A percentile compares a stretch with the other conserved stretches of the same genome.
These are phyloP conservation scores for Andinoacara biseriatus DNA, from an alignment of 2,113 vertebrate species.

Conservation along the genomic window DNA sequence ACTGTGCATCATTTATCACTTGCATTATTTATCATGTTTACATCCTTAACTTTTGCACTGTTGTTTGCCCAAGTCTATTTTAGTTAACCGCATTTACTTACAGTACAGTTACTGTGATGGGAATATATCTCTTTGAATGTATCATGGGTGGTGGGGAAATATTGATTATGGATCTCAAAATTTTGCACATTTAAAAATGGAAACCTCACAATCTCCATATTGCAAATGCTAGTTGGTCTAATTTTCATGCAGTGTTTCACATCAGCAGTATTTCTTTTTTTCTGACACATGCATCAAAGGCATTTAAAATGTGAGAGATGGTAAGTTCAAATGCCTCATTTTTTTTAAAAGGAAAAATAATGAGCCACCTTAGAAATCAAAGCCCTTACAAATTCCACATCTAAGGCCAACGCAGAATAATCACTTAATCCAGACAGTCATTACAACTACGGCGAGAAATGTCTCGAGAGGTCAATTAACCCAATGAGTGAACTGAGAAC, in stretches of 20 bases:
- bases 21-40: background rate
- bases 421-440: slow-evolving; percentile 53
- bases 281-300: slow-evolving; percentile 27
- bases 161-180: background rate
- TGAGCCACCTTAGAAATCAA: slow-evolving; percentile 20
- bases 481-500: slow-evolving; percentile 37
- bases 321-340: slow-evolving; percentile 25
- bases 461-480: slow-evolving; percentile 72
- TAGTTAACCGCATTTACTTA: background rate
- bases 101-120: background rate
- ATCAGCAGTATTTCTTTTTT: background rate
- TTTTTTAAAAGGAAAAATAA: slow-evolving; percentile 23
- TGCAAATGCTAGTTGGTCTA: background rate
- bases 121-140: background rate
- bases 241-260: background rate
- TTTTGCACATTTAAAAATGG: background rate
- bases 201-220: background rate
- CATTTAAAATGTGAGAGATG: slow-evolving; percentile 2
- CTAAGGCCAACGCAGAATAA: slow-evolving; percentile 36
- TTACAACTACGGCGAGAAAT: slow-evolving; percentile 36
- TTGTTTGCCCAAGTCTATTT: background rate
- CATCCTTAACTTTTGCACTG: background rate
- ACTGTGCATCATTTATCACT: background rate
- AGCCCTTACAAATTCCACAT: slow-evolving; percentile 32
- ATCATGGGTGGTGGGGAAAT: background rate